phyloP scores from a whole-genome alignment of 2,888 invertebrate genomes.

The Tipula confusa region DNA sequence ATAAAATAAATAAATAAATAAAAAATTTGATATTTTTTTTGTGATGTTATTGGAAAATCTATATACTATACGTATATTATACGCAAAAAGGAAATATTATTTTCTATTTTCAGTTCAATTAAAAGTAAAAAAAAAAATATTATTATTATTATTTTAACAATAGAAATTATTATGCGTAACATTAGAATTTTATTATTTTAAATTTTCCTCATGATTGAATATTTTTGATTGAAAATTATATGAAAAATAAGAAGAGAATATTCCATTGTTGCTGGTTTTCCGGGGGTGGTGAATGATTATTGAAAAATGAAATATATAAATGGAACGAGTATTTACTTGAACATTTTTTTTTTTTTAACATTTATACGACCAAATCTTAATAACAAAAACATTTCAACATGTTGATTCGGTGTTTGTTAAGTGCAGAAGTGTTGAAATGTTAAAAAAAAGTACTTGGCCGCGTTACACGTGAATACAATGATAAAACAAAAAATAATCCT shows the following conservation, averaged over 20 bases:
- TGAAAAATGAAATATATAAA: too few relatives aligned
- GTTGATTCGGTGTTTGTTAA: too few relatives aligned
- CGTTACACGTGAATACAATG: too few relatives aligned
- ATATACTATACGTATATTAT: too few relatives aligned
- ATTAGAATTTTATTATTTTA: constrained; percentile 3
- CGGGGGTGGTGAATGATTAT: background rate
- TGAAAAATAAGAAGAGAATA: background rate
- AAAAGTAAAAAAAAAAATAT: background rate
- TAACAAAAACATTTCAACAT: too few relatives aligned
- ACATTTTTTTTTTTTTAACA: too few relatives aligned
- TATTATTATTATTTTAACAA: background rate
- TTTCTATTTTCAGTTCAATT: constrained; percentile 15
- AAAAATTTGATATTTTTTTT: background rate
- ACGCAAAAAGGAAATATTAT: background rate
- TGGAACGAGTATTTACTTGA: too few relatives aligned
- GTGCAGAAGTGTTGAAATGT: too few relatives aligned
- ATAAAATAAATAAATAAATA: background rate
- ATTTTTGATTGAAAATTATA: background rate
- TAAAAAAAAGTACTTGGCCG: too few relatives aligned
- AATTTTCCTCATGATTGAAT: constrained; percentile 20
- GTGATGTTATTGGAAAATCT: background rate
- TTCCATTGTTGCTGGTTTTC: background rate
- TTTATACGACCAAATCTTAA: too few relatives aligned
- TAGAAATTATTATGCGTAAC: constrained; percentile 12
- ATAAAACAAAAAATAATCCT: background rate